Conservation (phyloP, 2,888 invertebrate genomes). For the Incurvaria masculella region DNA sequence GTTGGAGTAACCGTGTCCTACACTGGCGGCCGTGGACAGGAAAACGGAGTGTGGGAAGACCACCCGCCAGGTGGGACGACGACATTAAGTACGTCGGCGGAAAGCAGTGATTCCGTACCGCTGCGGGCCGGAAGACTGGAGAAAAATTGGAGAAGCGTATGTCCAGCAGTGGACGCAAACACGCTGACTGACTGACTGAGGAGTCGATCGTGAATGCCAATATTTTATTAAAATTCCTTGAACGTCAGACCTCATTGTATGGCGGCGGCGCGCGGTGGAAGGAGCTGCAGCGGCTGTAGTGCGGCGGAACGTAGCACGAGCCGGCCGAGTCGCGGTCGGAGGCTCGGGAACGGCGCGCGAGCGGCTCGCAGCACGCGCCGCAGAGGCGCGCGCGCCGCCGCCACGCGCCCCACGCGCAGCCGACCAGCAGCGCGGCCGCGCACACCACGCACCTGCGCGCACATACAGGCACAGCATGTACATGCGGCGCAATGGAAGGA, state of each 20-base stretch:
- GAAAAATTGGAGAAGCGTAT: too few relatives aligned
- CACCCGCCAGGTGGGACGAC: too few relatives aligned
- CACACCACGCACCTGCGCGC: slow-evolving; percentile 61
- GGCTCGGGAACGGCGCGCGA: slow-evolving; percentile 43
- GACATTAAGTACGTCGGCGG: too few relatives aligned
- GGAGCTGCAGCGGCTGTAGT: slow-evolving; percentile 80
- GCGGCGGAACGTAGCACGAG: slow-evolving; percentile 78
- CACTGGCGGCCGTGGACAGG: too few relatives aligned
- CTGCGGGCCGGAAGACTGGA: too few relatives aligned
- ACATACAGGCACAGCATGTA: slow-evolving; percentile 37
- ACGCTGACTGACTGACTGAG: too few relatives aligned
- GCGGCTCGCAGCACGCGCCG: slow-evolving; percentile 28
- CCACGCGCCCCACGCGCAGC: slow-evolving; percentile 63
- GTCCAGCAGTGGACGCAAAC: too few relatives aligned
- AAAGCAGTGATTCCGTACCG: too few relatives aligned
- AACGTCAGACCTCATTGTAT: slow-evolving; percentile 68
- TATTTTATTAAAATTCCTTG: too few relatives aligned
- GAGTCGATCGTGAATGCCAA: too few relatives aligned
- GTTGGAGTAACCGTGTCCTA: too few relatives aligned
- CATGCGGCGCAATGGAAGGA: slow-evolving; percentile 72
- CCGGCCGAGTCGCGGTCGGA: slow-evolving; percentile 78
- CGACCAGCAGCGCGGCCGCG: slow-evolving; percentile 64
- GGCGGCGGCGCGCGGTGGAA: slow-evolving; percentile 82
- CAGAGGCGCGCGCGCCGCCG: slow-evolving; percentile 26
- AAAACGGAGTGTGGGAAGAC: too few relatives aligned